Conservation (phyloP, 2,113 vertebrate genomes). For the Otus sunia region DNA sequence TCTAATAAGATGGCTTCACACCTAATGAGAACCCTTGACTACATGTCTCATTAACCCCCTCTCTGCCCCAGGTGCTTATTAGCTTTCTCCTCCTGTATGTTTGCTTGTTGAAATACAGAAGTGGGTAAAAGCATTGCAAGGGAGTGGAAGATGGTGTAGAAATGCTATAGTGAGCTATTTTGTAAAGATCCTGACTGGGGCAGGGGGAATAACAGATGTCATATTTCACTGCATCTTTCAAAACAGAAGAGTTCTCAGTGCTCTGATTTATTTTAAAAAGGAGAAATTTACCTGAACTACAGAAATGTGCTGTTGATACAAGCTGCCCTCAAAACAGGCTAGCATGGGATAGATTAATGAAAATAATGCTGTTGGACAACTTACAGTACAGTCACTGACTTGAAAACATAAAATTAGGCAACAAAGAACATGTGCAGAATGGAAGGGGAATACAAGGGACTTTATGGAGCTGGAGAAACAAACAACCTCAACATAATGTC, state of each 20-base stretch:
- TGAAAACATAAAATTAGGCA: conserved; percentile 2
- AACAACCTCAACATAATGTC: neutral
- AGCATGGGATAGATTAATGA: neutral
- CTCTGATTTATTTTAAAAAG: neutral
- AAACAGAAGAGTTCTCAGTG: neutral
- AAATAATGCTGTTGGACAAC: neutral
- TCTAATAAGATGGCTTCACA: neutral
- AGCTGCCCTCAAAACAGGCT: neutral
- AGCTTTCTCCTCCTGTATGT: neutral
- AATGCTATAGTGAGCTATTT: neutral
- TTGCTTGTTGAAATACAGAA: neutral
- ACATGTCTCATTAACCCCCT: neutral
- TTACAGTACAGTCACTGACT: neutral
- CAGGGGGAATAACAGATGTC: neutral
- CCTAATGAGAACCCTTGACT: neutral
- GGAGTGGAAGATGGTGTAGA: neutral
- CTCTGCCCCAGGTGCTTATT: neutral
- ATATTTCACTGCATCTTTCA: neutral
- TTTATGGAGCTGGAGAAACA: neutral
- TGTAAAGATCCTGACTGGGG: neutral
- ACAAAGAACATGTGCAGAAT: neutral
- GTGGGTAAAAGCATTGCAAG: neutral
- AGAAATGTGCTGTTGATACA: neutral
- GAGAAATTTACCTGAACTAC: neutral
- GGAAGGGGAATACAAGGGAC: neutral